Base-by-base conservation (phyloP, 2,888 invertebrate genomes). In the Thumatha senex region DNA sequence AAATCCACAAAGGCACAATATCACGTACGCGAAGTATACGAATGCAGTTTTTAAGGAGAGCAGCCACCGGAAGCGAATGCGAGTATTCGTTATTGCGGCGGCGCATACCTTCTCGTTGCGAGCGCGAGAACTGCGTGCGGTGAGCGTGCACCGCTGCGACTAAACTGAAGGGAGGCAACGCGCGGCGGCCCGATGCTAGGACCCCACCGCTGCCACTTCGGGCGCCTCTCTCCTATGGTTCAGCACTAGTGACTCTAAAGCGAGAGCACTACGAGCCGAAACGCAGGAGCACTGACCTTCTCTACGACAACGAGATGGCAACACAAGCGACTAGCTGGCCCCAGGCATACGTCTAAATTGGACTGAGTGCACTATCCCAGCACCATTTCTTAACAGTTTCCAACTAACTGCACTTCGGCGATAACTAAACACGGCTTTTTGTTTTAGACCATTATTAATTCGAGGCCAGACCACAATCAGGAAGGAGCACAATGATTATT, bases 91-190 rank as follows among this genome's bases (percentile, higher is more conserved):
- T 67, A 69, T 54, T 62, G 67, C 70, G 66, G 64, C 71, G 67
- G 68, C 71, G 86, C 79, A 79, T 89, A 90, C 90, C 91, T 90
- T 89, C 87, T 89, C 86, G 87, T 82, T 74, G 78, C 84, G 89
- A 88, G 89, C 89, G 89, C 90, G 90, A 89, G 90, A 89, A 89
- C 90, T 91, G 91, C 91, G 91, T 90, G 87, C 90, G 90, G 91
- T 78, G 91, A 89, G 90, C 90, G 91, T 91, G 90, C 91, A 90
- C 90, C 91, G 90, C 89, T 84, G 86, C 82, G 84, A 89, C 89
- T 89, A 80, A 78, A 80, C 72, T 78, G 75, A 79, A 81, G 82
- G 82, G 78, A 83, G 79, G 79, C 79, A 79, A 73, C 76, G 82
- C 78, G 80, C 81, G 75, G 76, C 71, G 66, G 63, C 61, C 68